Evolutionary conservation across 37 sponge, comb jelly and placozoan species (phyloP).

Genomic region (Tethya wilhelma): DNA sequence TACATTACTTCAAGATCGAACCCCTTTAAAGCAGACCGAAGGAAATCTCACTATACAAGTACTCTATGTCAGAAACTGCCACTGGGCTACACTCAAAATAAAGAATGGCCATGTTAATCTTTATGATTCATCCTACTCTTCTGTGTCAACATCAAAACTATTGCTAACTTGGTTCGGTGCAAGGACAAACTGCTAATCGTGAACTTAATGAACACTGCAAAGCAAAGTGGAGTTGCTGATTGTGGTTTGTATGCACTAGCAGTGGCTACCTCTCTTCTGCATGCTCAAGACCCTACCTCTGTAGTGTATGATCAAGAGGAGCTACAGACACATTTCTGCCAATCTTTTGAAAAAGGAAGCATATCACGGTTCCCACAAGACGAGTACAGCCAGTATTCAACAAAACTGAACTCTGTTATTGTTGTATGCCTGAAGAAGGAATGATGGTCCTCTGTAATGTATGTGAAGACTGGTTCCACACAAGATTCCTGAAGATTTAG

Average conservation of each 20-base stretch:
- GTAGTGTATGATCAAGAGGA: not conserved
- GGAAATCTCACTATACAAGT: no score
- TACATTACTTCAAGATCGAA: no score
- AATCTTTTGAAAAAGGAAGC: not conserved
- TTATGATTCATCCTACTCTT: conserved; percentile 25
- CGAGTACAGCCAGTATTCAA: not conserved
- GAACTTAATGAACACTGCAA: not conserved
- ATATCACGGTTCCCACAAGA: not conserved
- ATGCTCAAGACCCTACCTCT: not conserved
- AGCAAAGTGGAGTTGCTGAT: conserved; percentile 5
- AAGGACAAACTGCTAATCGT: conserved; percentile 1
- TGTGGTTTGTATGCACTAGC: conserved; percentile 19
- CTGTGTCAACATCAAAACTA: not conserved
- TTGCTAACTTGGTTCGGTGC: not conserved
- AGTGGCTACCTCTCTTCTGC: not conserved
- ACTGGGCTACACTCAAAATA: no score
- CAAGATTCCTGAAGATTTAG: no score
- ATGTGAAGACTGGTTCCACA: not conserved
- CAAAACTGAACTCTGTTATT: not conserved
- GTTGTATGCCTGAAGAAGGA: not conserved
- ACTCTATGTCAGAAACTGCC: no score
- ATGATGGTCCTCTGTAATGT: not conserved
- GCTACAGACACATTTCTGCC: not conserved
- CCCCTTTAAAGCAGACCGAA: no score
- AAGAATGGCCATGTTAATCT: not conserved